Conservation (phyloP, 2,113 vertebrate species). For the Lepus europaeus region DNA sequence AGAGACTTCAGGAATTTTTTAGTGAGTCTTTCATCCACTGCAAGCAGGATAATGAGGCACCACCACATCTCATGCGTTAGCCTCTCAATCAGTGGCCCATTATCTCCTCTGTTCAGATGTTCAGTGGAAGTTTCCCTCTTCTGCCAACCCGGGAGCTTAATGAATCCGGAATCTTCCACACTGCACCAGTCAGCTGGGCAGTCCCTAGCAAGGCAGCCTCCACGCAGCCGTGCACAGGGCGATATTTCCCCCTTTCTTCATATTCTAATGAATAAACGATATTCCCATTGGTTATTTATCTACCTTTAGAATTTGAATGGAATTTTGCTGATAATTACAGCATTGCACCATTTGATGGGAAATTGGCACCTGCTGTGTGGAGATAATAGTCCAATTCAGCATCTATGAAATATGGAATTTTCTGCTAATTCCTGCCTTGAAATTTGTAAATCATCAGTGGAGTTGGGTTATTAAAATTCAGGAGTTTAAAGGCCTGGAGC, state of each 20-base stretch:
- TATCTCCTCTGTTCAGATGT: conserved; percentile 69
- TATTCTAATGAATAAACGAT: conserved; percentile 84
- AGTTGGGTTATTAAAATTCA: conserved; percentile 81
- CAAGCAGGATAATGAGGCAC: conserved; percentile 51
- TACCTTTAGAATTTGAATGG: conserved; percentile 85
- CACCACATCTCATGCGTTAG: background rate
- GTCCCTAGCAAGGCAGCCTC: conserved; percentile 52
- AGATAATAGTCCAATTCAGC: conserved; percentile 86
- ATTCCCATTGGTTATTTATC: conserved; percentile 86
- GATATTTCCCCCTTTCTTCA: conserved; percentile 57
- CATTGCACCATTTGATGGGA: conserved; percentile 83
- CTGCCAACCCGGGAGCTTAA: background rate
- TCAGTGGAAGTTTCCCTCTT: conserved; percentile 61
- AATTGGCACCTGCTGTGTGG: conserved; percentile 84
- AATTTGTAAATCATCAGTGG: conserved; percentile 82
- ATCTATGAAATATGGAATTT: conserved; percentile 84
- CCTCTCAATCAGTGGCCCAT: conserved; percentile 57
- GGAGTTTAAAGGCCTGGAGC: conserved; percentile 69
- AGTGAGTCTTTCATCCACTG: background rate
- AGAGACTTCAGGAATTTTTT: conserved; percentile 25
- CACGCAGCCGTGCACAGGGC: background rate
- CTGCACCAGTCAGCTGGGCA: background rate
- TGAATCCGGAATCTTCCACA: conserved; percentile 17
- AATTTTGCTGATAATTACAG: conserved; percentile 86
- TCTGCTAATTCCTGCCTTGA: conserved; percentile 86